Conservation (phyloP, 2,888 invertebrate species). For the Rosalia funebris region DNA sequence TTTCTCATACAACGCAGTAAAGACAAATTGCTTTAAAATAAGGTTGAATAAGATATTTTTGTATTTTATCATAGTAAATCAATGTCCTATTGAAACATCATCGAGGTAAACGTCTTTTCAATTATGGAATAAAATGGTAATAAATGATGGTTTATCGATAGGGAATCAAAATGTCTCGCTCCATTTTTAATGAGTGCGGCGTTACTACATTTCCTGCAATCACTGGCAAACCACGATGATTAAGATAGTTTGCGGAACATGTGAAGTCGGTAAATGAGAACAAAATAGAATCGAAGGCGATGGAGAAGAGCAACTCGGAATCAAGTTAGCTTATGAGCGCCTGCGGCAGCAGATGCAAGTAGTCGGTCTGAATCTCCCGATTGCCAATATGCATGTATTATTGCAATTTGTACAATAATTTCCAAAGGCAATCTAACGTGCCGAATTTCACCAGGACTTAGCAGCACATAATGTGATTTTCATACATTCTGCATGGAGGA, state of each 20-base stretch:
- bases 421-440: slow-evolving; percentile 54
- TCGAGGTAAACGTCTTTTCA: no score
- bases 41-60: no score
- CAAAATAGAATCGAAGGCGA: slow-evolving; percentile 48
- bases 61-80: no score
- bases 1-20: no score
- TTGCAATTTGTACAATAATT: slow-evolving; percentile 60
- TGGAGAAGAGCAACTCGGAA: slow-evolving; percentile 45
- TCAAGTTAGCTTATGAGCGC: slow-evolving; percentile 50
- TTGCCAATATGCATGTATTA: slow-evolving; percentile 61
- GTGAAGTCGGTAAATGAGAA: slow-evolving; percentile 46
- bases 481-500: slow-evolving; percentile 31
- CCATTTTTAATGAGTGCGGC: slow-evolving; percentile 35
- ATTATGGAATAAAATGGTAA: no score
- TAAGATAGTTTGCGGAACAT: slow-evolving; percentile 44
- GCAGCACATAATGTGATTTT: slow-evolving; percentile 37
- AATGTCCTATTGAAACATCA: no score
- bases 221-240: slow-evolving; percentile 45
- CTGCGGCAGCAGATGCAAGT: slow-evolving; percentile 51
- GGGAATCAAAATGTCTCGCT: slow-evolving; percentile 7
- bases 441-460: slow-evolving; percentile 46
- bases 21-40: no score
- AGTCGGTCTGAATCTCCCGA: slow-evolving; percentile 49
- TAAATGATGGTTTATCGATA: no score
- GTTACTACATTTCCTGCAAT: slow-evolving; percentile 40